Evolutionary conservation across 2,888 invertebrate species (phyloP).

Genomic region (Leptinotarsa haldemani): DNA sequence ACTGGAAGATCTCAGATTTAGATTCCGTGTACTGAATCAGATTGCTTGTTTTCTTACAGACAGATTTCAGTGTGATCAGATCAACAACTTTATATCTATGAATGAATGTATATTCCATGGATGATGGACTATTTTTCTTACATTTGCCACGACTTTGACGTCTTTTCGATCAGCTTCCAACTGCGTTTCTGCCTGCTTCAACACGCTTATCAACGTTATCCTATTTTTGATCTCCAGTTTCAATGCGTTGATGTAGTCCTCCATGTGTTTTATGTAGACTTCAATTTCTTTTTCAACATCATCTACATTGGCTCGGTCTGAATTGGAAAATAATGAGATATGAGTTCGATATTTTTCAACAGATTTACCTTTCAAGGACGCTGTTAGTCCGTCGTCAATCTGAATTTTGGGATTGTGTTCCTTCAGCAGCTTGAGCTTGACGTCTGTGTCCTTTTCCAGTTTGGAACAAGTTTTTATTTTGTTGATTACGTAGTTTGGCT

Average conservation of each 20-base stretch:
- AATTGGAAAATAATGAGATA: slow-evolving; percentile 37
- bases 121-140: slow-evolving; percentile 68
- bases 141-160: slow-evolving; percentile 95
- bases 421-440: slow-evolving; percentile 75
- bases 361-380: slow-evolving; percentile 81
- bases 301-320: slow-evolving; percentile 86
- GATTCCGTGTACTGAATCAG: too few relatives aligned
- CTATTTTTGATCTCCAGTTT: slow-evolving; percentile 87
- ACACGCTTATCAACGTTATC: slow-evolving; percentile 78
- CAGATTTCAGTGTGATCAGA: too few relatives aligned
- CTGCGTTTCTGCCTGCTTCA: slow-evolving; percentile 86
- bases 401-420: slow-evolving; percentile 73
- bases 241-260: slow-evolving; percentile 82
- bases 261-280: slow-evolving; percentile 81
- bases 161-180: slow-evolving; percentile 92
- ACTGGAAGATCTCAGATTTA: too few relatives aligned
- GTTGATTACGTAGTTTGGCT: slow-evolving; percentile 79
- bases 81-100: too few relatives aligned
- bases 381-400: slow-evolving; percentile 83
- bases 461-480: slow-evolving; percentile 81
- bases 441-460: slow-evolving; percentile 79
- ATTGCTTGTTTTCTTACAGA: too few relatives aligned
- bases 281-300: slow-evolving; percentile 91
- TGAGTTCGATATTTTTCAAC: neutral
- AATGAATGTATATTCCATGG: too few relatives aligned